Conservation (phyloP, 1,140 invertebrate species). For the Drosophila gunungcola region DNA sequence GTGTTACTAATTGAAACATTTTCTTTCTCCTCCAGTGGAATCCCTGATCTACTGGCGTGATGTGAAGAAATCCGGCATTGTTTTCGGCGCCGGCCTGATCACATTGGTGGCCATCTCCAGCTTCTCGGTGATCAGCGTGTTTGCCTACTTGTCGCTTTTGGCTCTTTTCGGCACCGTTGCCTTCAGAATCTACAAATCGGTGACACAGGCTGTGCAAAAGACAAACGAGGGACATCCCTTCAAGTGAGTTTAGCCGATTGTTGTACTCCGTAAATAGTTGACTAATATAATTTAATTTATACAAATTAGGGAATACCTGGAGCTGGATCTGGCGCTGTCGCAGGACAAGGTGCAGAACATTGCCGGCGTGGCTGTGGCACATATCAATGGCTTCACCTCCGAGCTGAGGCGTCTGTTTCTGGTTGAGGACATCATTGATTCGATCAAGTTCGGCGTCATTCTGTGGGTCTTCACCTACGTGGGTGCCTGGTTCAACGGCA, state of each 20-base stretch:
- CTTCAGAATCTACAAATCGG: conserved; percentile 98
- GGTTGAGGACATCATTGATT: conserved; percentile 98
- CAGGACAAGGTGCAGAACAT: conserved; percentile 95
- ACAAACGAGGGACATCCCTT: conserved; percentile 98
- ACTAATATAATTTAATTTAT: background rate
- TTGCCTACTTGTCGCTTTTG: conserved; percentile 95
- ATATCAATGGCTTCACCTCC: conserved; percentile 91
- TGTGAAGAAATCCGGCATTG: conserved; percentile 96
- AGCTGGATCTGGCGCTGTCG: conserved; percentile 93
- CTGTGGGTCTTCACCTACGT: conserved; percentile 98
- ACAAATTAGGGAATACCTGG: conserved; percentile 91
- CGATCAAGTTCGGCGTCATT: conserved; percentile 96
- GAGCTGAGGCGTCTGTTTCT: conserved; percentile 97
- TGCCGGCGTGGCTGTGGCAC: conserved; percentile 92
- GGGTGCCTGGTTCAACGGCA: conserved; percentile 98
- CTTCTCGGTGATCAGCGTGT: conserved; percentile 97
- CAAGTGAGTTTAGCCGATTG: conserved; percentile 97
- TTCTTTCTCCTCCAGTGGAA: conserved; percentile 91
- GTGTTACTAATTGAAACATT: conserved; percentile 2
- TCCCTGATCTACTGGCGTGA: conserved; percentile 98
- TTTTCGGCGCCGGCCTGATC: conserved; percentile 94
- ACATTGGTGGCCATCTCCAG: conserved; percentile 96
- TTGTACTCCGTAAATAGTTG: conserved; percentile 39
- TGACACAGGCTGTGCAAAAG: conserved; percentile 98
- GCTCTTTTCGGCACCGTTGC: conserved; percentile 93